Evolutionary conservation across 2,888 invertebrate genomes (phyloP).

Genomic region (Panopea generosa): DNA sequence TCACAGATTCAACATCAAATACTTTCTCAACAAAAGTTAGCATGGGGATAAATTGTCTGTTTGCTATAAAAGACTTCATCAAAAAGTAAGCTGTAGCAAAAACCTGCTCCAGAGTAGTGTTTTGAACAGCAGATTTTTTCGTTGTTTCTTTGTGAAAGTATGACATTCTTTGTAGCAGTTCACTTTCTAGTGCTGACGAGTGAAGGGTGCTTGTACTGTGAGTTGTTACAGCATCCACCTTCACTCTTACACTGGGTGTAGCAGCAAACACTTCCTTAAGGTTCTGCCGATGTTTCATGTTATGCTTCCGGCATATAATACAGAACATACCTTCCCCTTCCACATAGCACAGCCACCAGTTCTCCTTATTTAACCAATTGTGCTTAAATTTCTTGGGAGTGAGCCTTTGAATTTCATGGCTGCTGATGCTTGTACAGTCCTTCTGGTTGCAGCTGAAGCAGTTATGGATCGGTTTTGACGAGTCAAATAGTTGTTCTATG

Average conservation of each 20-base stretch:
- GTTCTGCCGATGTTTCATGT: constrained; percentile 19
- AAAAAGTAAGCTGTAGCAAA: no score
- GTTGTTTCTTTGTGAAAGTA: constrained; percentile 31
- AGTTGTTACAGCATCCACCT: constrained; percentile 10
- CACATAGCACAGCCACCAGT: constrained; percentile 1
- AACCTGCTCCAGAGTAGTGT: no score
- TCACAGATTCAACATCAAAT: no score
- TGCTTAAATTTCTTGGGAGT: constrained; percentile 4
- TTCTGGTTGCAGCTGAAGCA: constrained; percentile 10
- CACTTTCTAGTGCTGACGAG: constrained; percentile 11
- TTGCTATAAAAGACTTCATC: no score
- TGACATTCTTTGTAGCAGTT: constrained; percentile 11
- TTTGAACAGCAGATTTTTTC: no score
- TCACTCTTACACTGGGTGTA: constrained; percentile 36
- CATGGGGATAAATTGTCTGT: no score
- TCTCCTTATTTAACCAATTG: not conserved
- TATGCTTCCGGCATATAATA: not conserved
- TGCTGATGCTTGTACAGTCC: constrained; percentile 6
- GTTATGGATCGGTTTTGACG: not conserved
- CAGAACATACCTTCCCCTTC: not conserved
- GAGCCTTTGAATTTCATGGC: not conserved
- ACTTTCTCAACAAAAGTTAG: no score
- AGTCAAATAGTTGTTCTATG: not conserved
- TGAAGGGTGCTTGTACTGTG: constrained; percentile 12
- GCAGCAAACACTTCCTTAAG: constrained; percentile 19